These are phyloP conservation scores for Drosophila koepferae DNA, from an alignment of 2,888 invertebrate species.

Conservation along the genomic window DNA sequence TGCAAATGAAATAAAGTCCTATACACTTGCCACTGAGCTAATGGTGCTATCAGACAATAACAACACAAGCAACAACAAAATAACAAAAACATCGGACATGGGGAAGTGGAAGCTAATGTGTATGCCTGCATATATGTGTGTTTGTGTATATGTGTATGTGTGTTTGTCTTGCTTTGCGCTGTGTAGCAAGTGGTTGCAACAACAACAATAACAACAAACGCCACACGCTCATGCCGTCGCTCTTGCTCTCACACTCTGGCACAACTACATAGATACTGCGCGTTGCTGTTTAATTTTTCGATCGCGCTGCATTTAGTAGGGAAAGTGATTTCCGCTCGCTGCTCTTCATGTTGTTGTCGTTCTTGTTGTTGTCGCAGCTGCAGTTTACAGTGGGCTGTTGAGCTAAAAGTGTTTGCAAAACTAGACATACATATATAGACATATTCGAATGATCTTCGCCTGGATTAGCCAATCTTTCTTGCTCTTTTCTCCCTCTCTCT, in stretches of 20 bases:
- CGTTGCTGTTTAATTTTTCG: conserved; percentile 36
- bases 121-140: conserved; percentile 5
- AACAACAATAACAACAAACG: conserved; percentile 55
- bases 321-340: conserved; percentile 57
- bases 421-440: conserved; percentile 33
- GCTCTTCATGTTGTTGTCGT: conserved; percentile 19
- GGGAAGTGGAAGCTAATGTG: conserved; percentile 38
- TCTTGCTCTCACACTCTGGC: conserved; percentile 26
- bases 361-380: conserved; percentile 32
- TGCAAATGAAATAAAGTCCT: conserved; percentile 36
- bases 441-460: conserved; percentile 13
- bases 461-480: neutral
- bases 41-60: conserved; percentile 65
- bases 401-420: conserved; percentile 35
- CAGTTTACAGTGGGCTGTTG: conserved; percentile 28
- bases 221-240: conserved; percentile 18
- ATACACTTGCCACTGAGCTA: conserved; percentile 29
- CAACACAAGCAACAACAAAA: conserved; percentile 43
- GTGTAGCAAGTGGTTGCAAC: conserved; percentile 69
- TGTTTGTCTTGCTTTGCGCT: conserved; percentile 29
- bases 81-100: conserved; percentile 38
- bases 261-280: neutral
- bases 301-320: conserved; percentile 54
- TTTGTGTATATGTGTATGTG: conserved; percentile 1
- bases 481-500: neutral